These are phyloP conservation scores for Agelastica alni DNA, from an alignment of 2,888 invertebrate genomes.

Conservation along the genomic window DNA sequence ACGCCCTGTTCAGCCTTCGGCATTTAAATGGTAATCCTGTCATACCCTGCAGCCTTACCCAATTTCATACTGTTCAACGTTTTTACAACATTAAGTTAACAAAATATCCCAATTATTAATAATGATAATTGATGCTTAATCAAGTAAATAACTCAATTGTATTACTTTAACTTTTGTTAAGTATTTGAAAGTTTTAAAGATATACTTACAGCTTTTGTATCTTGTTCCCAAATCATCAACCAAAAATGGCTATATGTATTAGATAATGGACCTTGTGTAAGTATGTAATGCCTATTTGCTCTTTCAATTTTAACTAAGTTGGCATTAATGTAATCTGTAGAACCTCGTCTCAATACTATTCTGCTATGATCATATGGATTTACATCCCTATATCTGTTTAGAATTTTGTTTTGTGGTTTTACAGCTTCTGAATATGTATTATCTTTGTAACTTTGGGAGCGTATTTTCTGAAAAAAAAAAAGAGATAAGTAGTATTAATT, in stretches of 20 bases:
- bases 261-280: constrained; percentile 93
- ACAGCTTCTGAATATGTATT: constrained; percentile 73
- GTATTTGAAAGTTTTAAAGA: no score
- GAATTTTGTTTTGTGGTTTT: constrained; percentile 75
- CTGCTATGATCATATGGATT: constrained; percentile 95
- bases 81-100: no score
- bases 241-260: constrained; percentile 92
- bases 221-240: constrained; percentile 98
- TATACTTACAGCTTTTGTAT: constrained; percentile 66
- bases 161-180: no score
- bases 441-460: constrained; percentile 68
- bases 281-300: constrained; percentile 86
- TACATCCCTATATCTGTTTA: constrained; percentile 94
- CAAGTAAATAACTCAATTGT: no score
- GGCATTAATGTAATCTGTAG: constrained; percentile 92
- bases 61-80: no score
- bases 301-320: constrained; percentile 85
- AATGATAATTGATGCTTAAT: no score
- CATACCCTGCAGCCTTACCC: no score
- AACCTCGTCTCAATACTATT: constrained; percentile 73
- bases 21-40: no score
- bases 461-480: constrained; percentile 69
- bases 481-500: no score
- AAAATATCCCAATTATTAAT: no score
- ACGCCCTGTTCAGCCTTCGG: no score